These are phyloP conservation scores for Limnephilus rhombicus DNA, from an alignment of 2,888 invertebrate genomes.

Conservation along the genomic window DNA sequence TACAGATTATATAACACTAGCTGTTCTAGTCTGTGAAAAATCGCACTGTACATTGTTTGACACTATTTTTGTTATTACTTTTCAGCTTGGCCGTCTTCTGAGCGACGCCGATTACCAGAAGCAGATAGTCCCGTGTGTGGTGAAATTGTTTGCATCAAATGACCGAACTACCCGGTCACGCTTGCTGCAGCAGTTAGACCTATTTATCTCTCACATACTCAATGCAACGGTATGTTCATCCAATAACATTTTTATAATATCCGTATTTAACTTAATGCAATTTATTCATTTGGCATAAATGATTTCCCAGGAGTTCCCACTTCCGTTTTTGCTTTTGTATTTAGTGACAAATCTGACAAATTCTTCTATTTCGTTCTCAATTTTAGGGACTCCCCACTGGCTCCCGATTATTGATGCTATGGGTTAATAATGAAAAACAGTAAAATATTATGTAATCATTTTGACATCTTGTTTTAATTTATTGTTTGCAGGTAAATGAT, in stretches of 20 bases:
- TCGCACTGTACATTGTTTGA: background rate
- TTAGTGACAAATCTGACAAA: no score
- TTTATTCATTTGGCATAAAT: no score
- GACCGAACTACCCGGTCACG: slow-evolving; percentile 97
- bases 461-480: background rate
- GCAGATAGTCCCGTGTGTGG: slow-evolving; percentile 97
- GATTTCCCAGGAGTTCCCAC: no score
- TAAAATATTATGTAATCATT: background rate
- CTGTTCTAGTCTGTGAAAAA: no score
- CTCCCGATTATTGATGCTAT: no score
- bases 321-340: no score
- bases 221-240: slow-evolving; percentile 79
- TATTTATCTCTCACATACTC: slow-evolving; percentile 90
- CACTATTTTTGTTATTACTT: slow-evolving; percentile 64
- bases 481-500: slow-evolving; percentile 87
- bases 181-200: slow-evolving; percentile 94
- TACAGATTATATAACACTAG: background rate
- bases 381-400: no score
- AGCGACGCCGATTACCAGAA: slow-evolving; percentile 96
- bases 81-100: slow-evolving; percentile 92
- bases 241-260: background rate
- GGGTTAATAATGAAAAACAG: no score
- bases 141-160: slow-evolving; percentile 96
- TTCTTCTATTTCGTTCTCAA: no score
- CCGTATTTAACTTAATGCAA: no score